These are phyloP conservation scores for Ophion costatus DNA, from an alignment of 2,888 invertebrate species.

Conservation along the genomic window DNA sequence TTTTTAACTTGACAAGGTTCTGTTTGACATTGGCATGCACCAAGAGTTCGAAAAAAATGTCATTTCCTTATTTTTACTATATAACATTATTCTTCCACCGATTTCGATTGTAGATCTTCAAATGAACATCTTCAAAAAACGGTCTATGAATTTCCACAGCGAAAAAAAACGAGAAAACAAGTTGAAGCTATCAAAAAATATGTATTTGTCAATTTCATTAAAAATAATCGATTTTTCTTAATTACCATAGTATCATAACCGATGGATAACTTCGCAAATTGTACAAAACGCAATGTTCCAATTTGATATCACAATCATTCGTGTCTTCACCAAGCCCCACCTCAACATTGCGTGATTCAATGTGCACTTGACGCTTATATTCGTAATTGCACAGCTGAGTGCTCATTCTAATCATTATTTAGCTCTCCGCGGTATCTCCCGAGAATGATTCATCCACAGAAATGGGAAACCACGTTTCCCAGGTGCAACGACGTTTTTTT, in stretches of 20 bases:
- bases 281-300: background rate
- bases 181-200: no score
- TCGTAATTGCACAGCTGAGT: background rate
- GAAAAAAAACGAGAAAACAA: no score
- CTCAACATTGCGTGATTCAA: background rate
- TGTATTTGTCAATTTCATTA: no score
- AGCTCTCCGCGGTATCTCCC: background rate
- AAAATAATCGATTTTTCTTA: background rate
- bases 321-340: background rate
- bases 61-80: no score
- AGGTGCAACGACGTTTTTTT: background rate
- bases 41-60: no score
- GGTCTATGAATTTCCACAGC: no score
- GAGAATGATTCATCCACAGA: background rate
- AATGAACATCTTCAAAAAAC: background rate
- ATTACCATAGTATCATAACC: background rate
- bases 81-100: background rate
- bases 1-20: no score
- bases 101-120: background rate
- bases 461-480: background rate
- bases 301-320: background rate
- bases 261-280: background rate
- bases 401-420: background rate
- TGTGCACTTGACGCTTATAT: background rate
- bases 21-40: no score